phyloP scores from a whole-genome alignment of 2,797 vertebrate species.

The Peromyscus melanophrys region DNA sequence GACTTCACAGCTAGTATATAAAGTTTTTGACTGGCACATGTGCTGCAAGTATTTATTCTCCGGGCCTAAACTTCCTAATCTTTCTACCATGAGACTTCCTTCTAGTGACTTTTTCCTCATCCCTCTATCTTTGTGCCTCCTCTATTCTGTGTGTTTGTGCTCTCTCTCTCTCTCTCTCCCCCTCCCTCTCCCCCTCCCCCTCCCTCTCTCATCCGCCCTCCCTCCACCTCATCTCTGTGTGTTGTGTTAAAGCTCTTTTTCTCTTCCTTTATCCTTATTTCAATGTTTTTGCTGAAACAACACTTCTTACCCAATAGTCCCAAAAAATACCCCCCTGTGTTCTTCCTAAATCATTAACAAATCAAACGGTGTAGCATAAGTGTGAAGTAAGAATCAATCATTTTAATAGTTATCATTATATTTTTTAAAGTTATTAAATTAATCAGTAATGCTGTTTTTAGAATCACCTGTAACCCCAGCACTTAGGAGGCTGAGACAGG shows the following conservation, averaged over 20 bases:
- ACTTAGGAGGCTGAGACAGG: not conserved
- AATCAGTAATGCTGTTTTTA: constrained; percentile 39
- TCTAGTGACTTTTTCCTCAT: not conserved
- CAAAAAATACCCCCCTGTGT: not conserved
- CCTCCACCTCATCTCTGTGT: not conserved
- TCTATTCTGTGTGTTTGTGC: not conserved
- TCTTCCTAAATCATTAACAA: constrained; percentile 25
- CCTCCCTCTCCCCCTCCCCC: not conserved
- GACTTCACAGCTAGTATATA: not conserved
- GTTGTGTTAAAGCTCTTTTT: constrained; percentile 17
- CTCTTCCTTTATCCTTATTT: constrained; percentile 46
- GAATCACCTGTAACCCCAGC: not conserved
- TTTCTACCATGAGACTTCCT: not conserved
- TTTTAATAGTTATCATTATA: constrained; percentile 6
- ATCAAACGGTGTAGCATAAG: not conserved
- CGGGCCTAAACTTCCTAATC: constrained; percentile 18
- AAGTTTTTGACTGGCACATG: not conserved
- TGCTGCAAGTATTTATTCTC: not conserved
- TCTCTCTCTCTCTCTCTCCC: too few species aligned
- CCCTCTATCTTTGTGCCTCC: not conserved
- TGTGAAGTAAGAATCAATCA: not conserved
- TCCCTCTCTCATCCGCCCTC: too few species aligned
- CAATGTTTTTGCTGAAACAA: constrained; percentile 7
- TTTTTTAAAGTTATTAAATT: constrained; percentile 27
- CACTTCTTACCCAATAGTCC: not conserved